Percentiles rank a stretch among this genome's conserved stretches.
These are phyloP conservation scores for Callimorpha dominula DNA, from an alignment of 2,888 invertebrate species.

Conservation along the genomic window DNA sequence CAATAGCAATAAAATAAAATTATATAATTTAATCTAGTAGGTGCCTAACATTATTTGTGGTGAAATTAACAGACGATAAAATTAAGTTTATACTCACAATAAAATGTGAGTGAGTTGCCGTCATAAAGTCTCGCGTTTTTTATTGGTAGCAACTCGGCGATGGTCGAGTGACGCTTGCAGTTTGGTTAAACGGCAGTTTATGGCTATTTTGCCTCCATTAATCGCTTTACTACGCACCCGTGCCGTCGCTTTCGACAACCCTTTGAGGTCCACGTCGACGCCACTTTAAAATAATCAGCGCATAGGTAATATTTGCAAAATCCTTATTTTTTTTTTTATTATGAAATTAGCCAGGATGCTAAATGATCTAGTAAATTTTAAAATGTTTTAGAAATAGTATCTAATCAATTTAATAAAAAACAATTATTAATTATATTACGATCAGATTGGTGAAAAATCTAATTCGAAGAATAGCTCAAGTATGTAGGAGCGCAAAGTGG, in stretches of 20 bases:
- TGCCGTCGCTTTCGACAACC: constrained; percentile 74
- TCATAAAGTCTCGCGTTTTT: constrained; percentile 87
- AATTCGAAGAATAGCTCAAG: constrained; percentile 23
- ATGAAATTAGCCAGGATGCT: too few relatives aligned
- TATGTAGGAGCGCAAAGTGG: constrained; percentile 40
- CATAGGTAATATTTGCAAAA: not conserved
- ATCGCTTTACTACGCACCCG: constrained; percentile 86
- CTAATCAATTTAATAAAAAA: not conserved
- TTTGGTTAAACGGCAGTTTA: constrained; percentile 87
- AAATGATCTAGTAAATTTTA: not conserved
- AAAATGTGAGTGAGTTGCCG: constrained; percentile 87
- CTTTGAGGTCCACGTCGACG: constrained; percentile 55
- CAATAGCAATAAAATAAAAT: constrained; percentile 76
- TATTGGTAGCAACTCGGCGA: constrained; percentile 82
- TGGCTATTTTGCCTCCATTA: constrained; percentile 86
- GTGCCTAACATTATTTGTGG: constrained; percentile 85
- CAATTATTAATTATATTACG: not conserved
- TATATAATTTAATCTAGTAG: constrained; percentile 80
- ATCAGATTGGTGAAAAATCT: constrained; percentile 1
- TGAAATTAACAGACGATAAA: constrained; percentile 87
- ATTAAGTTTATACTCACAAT: constrained; percentile 87
- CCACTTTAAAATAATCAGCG: not conserved
- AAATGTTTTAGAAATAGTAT: not conserved
- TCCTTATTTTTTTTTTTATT: not conserved
- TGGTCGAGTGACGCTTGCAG: constrained; percentile 85